Base-by-base conservation (phyloP, 2,888 invertebrate species). In the Andrena flavipes region DNA sequence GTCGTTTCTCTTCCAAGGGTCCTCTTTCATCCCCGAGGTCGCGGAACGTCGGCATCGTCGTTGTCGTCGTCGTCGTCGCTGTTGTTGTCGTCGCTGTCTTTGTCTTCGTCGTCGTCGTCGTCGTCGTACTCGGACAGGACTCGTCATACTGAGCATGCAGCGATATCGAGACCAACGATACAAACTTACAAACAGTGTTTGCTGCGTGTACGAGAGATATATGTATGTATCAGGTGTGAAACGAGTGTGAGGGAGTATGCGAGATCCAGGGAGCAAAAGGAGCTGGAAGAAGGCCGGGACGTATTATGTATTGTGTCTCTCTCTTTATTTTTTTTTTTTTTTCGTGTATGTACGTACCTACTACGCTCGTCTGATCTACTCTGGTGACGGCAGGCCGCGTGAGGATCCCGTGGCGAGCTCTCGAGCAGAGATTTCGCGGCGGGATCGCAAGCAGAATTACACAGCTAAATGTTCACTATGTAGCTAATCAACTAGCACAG, bases 101-200 rank as follows among this genome's bases (percentile, higher is more conserved):
- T 13, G 4, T 13, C 42, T 3, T 42, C 42, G 42, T 42, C 42
- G 42, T 42, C 42, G 42, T 42, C 13, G 42, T 42, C 85, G 89
- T 92, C 91, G 90, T 90, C 92, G 89, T 91, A 92, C 92, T 92
- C 91, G 92, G 90, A 88, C 90, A 90, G 86, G 87, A 88, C 87
- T 91, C 88, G 87, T 71, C 62, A 72, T 82, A 84, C 84, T 80
- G 82, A 88, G 89, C 93, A 93, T 93, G 93, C 93, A 93, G 89
- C 90, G 88, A 89, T 90, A 76, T 83, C 75, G 86, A 91, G 90
- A 91, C 91, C 92, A 92, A 91, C 89, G 88, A 90, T 91, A 91
- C 90, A 88, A 90, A 83, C 72, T 86, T 82, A 90, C 87, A 76
- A 91, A 91, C 87, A 90, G 89, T 91, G 90, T 91, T 88, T 88